Base-by-base conservation (phyloP, 2,888 invertebrate genomes). In the Falcaria lacertinaria region DNA sequence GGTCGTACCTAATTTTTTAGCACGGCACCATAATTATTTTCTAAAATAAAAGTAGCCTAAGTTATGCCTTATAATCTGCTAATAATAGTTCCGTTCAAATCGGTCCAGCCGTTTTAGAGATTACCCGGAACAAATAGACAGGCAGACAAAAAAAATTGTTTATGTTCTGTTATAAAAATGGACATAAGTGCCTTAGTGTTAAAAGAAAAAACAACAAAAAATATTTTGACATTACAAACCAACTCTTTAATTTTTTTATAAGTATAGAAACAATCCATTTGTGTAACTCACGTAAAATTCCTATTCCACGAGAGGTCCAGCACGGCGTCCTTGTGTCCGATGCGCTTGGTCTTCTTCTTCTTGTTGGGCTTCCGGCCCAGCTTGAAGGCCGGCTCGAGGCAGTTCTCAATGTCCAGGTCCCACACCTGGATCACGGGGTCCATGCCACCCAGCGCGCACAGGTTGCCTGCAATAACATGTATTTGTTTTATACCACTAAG, bases 331-430 rank as follows among this genome's bases (percentile, higher is more conserved):
- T 90, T 94, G 73, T 98, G 98, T 0, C 97, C 97, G 33, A 91
- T 74, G 14, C 91, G 83, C 61, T 91, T 91, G 28, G 91, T 92
- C 54, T 93, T 92, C 60, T 93, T 94, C 76, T 94, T 95, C 64
- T 93, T 94, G 67, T 90, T 94, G 1, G 92, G 91, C 60, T 93
- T 94, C 50, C 91, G 91, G 4, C 96, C 95, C 17, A 99, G 90
- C 57, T 92, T 94, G 70, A 94, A 95, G 0, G 94, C 94, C 0
- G 99, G 97, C 69, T 97, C 97, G 33, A 98, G 86, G 45, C 94
- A 94, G 72, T 98, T 97, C 54, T 98, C 94, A 45, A 99, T 91
- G 81, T 99, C 98, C 34, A 99, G 81, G 81, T 99, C 98, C 98
- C 98, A 99, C n/a, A 99, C 93, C 61, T 97, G 95, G 44, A 99